These are phyloP conservation scores for Chlorops oryzae DNA, from an alignment of 1,140 invertebrate species.

Conservation along the genomic window DNA sequence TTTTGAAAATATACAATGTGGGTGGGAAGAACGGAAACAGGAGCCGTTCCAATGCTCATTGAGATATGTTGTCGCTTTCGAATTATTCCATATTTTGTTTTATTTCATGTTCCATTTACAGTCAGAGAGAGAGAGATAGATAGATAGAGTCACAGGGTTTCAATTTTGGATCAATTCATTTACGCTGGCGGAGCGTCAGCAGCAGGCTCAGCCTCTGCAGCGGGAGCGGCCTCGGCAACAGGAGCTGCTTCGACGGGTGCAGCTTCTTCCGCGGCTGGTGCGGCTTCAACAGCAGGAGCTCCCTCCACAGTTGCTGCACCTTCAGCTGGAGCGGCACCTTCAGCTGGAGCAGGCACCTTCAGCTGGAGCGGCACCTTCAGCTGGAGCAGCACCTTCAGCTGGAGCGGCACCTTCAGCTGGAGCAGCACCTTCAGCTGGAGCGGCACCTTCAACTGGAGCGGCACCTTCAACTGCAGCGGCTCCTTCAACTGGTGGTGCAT, in stretches of 20 bases:
- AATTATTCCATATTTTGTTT: too few relatives aligned
- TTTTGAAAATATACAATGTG: too few relatives aligned
- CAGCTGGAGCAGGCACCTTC: constrained; percentile 26
- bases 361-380: constrained; percentile 35
- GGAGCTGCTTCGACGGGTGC: constrained; percentile 25
- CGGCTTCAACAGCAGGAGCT: constrained; percentile 43
- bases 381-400: constrained; percentile 45
- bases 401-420: constrained; percentile 31
- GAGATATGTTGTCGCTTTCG: too few relatives aligned
- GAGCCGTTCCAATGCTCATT: too few relatives aligned
- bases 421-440: constrained; percentile 28
- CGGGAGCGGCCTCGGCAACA: constrained; percentile 15
- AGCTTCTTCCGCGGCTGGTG: constrained; percentile 33
- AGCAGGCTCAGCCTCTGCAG: constrained; percentile 14
- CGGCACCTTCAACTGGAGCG: constrained; percentile 36
- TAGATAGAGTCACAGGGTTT: too few relatives aligned
- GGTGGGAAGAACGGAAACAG: too few relatives aligned
- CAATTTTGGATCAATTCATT: too few relatives aligned
- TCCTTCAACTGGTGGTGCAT: constrained; percentile 39
- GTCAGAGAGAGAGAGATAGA: too few relatives aligned
- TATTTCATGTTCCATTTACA: too few relatives aligned
- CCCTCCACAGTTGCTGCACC: constrained; percentile 17
- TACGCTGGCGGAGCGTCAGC: constrained; percentile 13
- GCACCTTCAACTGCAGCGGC: constrained; percentile 44
- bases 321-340: constrained; percentile 34